Base-by-base conservation (phyloP, 2,888 invertebrate species). In the Synanthedon myopaeformis region DNA sequence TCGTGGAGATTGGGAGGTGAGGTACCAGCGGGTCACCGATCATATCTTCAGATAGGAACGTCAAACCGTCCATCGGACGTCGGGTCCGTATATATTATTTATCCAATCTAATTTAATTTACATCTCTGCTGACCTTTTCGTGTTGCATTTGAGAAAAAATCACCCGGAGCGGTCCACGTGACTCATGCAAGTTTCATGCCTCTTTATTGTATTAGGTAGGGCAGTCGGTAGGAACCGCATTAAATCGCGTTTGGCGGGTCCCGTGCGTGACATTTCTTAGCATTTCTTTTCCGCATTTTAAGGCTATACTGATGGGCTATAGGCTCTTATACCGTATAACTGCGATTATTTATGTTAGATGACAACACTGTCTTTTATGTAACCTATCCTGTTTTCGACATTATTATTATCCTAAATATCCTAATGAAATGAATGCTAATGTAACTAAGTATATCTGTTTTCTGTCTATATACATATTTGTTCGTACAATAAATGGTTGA, bases 31-130 rank as follows among this genome's bases (percentile, higher is more conserved):
- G 86, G 86, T 86, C 85, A 85, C 76, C 74, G 86, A 84, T 84
- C 76, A 76, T 84, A 85, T 85, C 85, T 76, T 62, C 54, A 65
- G 64, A 68, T 67, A 69, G 72, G 67, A 75, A 35, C 83, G 87
- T 85, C 86, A 85, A 85, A 64, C 79, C 82, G 83, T 82, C 83
- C 78, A 70, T 82, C 83, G 69, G 64, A 68, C 74, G 82, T 85
- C 82, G 79, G 76, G 76, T 69, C 61, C 55, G 55, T 79, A 82
- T 78, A 78, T 79, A 84, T 83, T 82, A 86, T 83, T 83, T 81
- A 81, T 84, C 75, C 74, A 79, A 79, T 82, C 81, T 84, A 85
- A 86, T 85, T 82, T 82, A 84, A 85, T 86, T 84, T 82, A 78
- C 82, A 79, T 60, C 61, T 79, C 79, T 65, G 66, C 74, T 82